Percentiles rank a stretch among this genome's conserved stretches.
Conservation (phyloP, 2,113 vertebrate genomes). For the Globicephala melas region DNA sequence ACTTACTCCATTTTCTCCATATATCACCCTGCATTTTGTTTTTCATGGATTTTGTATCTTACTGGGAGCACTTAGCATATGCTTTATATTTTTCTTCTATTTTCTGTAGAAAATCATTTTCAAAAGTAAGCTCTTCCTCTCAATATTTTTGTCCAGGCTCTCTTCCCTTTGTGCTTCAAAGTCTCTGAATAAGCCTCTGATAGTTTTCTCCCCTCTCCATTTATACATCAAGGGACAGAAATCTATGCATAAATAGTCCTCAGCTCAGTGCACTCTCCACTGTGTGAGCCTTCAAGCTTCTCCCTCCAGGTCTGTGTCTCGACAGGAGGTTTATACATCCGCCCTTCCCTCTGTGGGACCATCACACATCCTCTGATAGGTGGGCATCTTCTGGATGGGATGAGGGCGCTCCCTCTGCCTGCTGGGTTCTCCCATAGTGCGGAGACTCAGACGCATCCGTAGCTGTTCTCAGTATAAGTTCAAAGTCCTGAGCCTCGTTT, state of each 20-base stretch:
- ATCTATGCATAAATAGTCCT: neutral
- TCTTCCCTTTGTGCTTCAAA: neutral
- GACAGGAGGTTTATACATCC: neutral
- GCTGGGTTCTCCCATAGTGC: neutral
- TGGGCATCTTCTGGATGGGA: neutral
- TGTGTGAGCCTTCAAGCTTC: neutral
- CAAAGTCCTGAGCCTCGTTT: neutral
- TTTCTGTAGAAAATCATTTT: neutral
- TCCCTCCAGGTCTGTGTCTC: neutral
- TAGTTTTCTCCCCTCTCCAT: neutral
- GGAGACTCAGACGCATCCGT: neutral
- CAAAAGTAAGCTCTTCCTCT: neutral
- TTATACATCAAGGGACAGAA: neutral
- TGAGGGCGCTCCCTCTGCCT: neutral
- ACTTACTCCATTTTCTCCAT: neutral
- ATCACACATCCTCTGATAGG: fast-evolving
- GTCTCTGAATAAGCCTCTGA: neutral
- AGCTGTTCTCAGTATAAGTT: neutral
- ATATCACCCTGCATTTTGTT: neutral
- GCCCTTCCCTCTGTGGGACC: neutral
- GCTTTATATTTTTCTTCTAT: neutral
- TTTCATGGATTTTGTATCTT: neutral
- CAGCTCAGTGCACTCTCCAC: neutral
- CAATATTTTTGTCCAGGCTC: neutral
- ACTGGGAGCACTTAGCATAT: neutral